Evolutionary conservation across 1,140 invertebrate species (phyloP), one percentile per base, ranked within the genome.

Genomic region (Danaus melanippus): DNA sequence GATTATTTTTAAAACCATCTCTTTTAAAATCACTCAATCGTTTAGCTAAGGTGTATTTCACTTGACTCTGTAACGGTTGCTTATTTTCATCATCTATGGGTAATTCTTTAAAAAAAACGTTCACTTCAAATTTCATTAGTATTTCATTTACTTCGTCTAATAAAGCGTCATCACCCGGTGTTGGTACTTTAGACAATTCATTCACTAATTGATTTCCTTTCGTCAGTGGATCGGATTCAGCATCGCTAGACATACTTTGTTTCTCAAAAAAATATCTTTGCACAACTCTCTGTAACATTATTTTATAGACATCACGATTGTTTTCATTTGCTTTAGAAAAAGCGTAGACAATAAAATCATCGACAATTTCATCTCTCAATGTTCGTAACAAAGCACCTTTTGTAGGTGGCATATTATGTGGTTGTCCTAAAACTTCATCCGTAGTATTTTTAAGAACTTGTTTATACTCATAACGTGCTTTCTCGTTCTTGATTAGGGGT

Each of bases 101-200:
- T 42, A 66, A 15, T 21, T 71, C 53, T n/a, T 66, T 43, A 12
- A 77, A 62, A 44, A 77, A 67, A n/a, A 69, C 49, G 1, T 48
- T 53, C 8, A 77, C 64, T 58, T 69, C 57, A 9, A 54, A 52
- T 57, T 69, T 75, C 55, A 77, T 71, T 47, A 50, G 55, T 15
- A 77, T 67, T 66, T 73, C 74, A 57, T 66, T 47, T 12, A 73
- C 46, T 59, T 70, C 66, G 32, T 74, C 62, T 42, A 50, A 54
- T 11, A 74, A 46, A 11, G 42, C 50, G 8, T 42, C 32, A 10
- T 63, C 48, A 39, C 17, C 44, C n/a, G 73, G 76, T 12, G 49
- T 45, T 3, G 64, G 63, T 45, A 76, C 53, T 63, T 71, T 74
- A 11, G 53, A 17, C 10, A 78, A 59, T 66, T 78, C 73, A 57